Evolutionary conservation across 2,113 vertebrate species (phyloP), one percentile per base, ranked within the genome.

Genomic region (Rhabdomys dilectus): DNA sequence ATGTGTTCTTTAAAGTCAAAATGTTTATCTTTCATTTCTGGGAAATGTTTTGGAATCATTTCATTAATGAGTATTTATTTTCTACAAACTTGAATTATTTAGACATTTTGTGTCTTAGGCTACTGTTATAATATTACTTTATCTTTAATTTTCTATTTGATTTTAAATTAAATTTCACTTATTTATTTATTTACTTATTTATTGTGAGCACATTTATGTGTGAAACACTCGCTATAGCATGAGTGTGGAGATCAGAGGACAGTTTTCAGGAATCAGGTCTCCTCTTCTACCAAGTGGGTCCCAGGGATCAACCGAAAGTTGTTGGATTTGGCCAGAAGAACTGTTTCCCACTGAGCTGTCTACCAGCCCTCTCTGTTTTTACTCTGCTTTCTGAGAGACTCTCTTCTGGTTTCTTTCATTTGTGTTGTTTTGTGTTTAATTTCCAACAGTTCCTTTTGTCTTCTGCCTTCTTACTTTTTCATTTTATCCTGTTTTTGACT

Each of bases 31-130:
- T 96, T 87, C 88, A 86, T 64, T 60, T 91, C 87, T 86, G 72
- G 60, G 17, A 91, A 97, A n/a, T 39, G 48, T 60, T 66, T 6
- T 48, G 36, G 26, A 85, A 45, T 24, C 34, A 82, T 89, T 85
- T 93, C 21, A 68, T 62, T 73, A 88, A n/a, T 77, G 62, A 89
- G 36, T 84, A n/a, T 64, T n/a, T 91, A 7, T 90, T 89, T 94
- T 93, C 70, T 93, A 9, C 36, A 72, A 93, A 72, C 8, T 34
- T 21, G 56, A 81, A 31, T 73, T 76, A 81, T 92, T 80, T 93
- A 92, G 1, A 80, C 10, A 48, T 15, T 93, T 34, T n/a, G 36
- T 29, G 82, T 91, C 31, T 91, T 78, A 42, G 9, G 75, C 62
- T 39, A 72, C 58, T 90, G 45, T 89, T 87, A 48, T 80, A 62